Conservation (phyloP, 2,888 invertebrate species). For the Pandemis cinnamomeana region DNA sequence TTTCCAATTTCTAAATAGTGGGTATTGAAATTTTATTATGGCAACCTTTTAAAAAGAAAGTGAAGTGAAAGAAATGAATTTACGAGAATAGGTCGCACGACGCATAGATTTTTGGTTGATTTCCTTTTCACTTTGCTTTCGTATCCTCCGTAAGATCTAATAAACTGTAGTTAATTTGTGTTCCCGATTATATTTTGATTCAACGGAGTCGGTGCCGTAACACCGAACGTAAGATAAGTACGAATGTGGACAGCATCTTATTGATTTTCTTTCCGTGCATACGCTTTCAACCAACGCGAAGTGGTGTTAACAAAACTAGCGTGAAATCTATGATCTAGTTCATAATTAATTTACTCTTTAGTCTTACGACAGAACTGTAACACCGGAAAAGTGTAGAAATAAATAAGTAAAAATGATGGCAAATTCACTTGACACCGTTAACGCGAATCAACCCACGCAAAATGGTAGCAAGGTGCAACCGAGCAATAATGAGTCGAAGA, state of each 20-base stretch:
- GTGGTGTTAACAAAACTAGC: conserved; percentile 72
- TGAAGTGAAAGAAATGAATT: conserved; percentile 84
- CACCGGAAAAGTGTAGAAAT: conserved; percentile 67
- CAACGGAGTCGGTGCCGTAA: conserved; percentile 70
- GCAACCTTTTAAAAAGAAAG: conserved; percentile 83
- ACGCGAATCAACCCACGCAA: conserved; percentile 86
- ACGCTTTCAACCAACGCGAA: conserved; percentile 84
- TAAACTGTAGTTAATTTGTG: conserved; percentile 80
- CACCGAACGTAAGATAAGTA: conserved; percentile 77
- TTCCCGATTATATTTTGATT: conserved; percentile 77
- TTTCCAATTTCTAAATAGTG: conserved; percentile 11
- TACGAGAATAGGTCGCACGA: conserved; percentile 84
- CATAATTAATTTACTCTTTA: conserved; percentile 56
- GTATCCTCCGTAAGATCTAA: conserved; percentile 80
- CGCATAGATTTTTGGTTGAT: conserved; percentile 85
- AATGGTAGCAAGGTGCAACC: conserved; percentile 89
- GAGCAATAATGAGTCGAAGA: conserved; percentile 96
- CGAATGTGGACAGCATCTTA: conserved; percentile 83
- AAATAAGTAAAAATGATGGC: conserved; percentile 80
- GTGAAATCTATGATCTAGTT: conserved; percentile 69
- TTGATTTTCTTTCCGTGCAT: conserved; percentile 85
- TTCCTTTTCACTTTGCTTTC: conserved; percentile 84
- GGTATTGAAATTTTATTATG: conserved; percentile 48
- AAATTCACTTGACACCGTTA: conserved; percentile 81
- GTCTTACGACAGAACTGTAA: conserved; percentile 47